phyloP scores from a whole-genome alignment of 2,797 vertebrate species.

The Mormyrus hasselquistii region DNA sequence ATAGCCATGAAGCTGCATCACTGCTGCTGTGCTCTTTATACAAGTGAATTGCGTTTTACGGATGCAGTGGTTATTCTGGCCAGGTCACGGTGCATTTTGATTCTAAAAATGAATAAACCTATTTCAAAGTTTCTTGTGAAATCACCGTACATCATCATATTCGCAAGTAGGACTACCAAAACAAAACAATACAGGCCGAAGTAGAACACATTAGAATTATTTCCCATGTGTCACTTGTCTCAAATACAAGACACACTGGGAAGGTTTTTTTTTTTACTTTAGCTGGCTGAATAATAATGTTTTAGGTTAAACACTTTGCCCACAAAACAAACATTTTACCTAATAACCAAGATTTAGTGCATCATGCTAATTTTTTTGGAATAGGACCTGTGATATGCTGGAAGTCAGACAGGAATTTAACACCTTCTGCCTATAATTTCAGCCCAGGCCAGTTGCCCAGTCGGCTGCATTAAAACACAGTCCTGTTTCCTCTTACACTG shows the following conservation, averaged over 20 bases:
- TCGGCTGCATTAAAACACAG: neutral
- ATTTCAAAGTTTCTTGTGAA: neutral
- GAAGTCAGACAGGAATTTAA: neutral
- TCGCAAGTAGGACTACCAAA: neutral
- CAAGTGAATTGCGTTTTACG: neutral
- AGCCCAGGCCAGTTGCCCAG: neutral
- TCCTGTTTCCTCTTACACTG: neutral
- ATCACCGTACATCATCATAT: neutral
- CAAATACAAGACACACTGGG: neutral
- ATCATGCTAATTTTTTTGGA: neutral
- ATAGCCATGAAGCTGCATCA: neutral
- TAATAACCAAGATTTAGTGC: neutral
- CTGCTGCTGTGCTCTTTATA: neutral
- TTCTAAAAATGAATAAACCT: neutral
- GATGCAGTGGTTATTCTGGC: neutral
- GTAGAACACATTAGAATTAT: neutral
- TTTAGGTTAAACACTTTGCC: neutral
- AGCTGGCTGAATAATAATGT: neutral
- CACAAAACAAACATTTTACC: neutral
- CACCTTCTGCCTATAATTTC: neutral
- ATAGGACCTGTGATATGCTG: neutral
- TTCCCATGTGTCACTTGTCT: neutral
- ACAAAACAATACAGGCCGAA: neutral
- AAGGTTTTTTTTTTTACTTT: neutral
- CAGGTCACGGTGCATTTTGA: neutral